phyloP scores from a whole-genome alignment of 2,888 invertebrate genomes.

The Callosobruchus maculatus region DNA sequence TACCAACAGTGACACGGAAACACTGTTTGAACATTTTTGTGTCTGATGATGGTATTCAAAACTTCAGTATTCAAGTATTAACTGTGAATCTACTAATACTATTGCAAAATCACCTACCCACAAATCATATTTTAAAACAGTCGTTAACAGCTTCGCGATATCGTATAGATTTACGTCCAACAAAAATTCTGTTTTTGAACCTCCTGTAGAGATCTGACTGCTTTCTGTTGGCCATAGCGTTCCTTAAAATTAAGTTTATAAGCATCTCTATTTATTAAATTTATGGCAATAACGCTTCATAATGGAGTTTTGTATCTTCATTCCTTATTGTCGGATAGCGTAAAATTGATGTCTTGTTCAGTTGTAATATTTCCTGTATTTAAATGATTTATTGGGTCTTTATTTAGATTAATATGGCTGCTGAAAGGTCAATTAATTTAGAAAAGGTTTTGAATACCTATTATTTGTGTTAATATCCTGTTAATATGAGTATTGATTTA shows the following conservation, averaged over 20 bases:
- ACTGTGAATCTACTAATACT: too few relatives aligned
- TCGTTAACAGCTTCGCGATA: not conserved
- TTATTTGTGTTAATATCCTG: not conserved
- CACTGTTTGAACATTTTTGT: too few relatives aligned
- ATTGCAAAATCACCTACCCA: too few relatives aligned
- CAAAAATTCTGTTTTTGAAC: not conserved
- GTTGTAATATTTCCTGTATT: not conserved
- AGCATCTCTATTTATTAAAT: not conserved
- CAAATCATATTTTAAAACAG: not conserved
- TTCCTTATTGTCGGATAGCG: not conserved
- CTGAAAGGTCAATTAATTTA: not conserved
- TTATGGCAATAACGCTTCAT: not conserved
- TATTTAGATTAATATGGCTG: not conserved
- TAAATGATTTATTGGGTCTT: not conserved
- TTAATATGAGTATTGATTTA: not conserved
- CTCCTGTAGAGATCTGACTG: not conserved
- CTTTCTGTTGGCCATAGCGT: not conserved
- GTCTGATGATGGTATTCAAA: too few relatives aligned
- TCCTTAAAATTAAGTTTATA: not conserved
- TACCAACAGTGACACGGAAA: too few relatives aligned
- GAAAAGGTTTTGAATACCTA: not conserved
- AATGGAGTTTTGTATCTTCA: not conserved
- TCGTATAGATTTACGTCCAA: not conserved
- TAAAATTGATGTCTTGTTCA: not conserved
- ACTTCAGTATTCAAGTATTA: too few relatives aligned